Conservation (phyloP, 2,113 vertebrate genomes). For the Isichthys henryi region DNA sequence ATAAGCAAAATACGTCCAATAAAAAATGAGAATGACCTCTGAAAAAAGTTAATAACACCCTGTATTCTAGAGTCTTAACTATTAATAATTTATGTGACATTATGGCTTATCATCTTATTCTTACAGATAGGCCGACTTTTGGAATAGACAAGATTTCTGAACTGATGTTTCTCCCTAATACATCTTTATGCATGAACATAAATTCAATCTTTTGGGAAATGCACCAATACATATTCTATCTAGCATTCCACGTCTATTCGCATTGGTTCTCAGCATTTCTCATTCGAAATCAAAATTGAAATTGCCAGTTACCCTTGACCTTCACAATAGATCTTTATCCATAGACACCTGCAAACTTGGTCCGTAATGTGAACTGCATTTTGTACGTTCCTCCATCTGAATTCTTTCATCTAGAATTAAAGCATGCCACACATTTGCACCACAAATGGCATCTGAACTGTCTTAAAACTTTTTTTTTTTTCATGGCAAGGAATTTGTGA, state of each 20-base stretch:
- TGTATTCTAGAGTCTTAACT: not conserved
- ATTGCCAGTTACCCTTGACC: constrained; percentile 3
- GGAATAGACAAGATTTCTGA: not conserved
- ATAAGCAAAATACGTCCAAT: not conserved
- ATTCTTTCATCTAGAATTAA: not conserved
- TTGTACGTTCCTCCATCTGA: not conserved
- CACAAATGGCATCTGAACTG: not conserved
- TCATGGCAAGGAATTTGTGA: not conserved
- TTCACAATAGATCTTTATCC: not conserved
- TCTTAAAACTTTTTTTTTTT: not conserved
- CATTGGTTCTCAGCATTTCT: not conserved
- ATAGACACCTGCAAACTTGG: not conserved
- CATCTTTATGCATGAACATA: constrained; percentile 2
- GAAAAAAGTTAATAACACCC: not conserved
- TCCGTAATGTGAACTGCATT: not conserved
- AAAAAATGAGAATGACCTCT: not conserved
- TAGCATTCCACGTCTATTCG: not conserved
- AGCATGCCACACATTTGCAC: not conserved
- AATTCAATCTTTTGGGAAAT: constrained; percentile 2
- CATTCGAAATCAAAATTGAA: not conserved
- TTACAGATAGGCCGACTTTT: not conserved
- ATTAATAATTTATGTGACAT: constrained; percentile 3
- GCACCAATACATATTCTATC: not conserved
- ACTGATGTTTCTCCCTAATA: constrained; percentile 1
- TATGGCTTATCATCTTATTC: not conserved